These are phyloP conservation scores for Aphodius sticticus DNA, from an alignment of 2,888 invertebrate genomes.

Conservation along the genomic window DNA sequence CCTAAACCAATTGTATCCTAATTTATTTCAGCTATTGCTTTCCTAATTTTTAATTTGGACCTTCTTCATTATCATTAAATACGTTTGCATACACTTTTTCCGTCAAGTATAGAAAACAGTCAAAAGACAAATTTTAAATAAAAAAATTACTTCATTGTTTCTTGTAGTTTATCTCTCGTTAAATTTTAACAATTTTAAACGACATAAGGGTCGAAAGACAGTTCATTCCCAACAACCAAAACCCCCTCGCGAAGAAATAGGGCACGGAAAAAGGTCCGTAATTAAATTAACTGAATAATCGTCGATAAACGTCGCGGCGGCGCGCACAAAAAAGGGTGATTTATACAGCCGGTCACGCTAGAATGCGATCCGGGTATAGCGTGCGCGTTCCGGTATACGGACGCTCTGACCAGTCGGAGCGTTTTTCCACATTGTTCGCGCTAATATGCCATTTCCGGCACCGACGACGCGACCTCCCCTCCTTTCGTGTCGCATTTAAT, in stretches of 20 bases:
- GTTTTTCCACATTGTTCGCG: slow-evolving; percentile 53
- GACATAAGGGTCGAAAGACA: background rate
- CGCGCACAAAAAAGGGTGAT: slow-evolving; percentile 51
- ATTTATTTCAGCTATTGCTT: no score
- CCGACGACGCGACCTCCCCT: slow-evolving; percentile 42
- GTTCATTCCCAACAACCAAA: background rate
- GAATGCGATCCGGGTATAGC: slow-evolving; percentile 46
- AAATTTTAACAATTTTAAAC: no score
- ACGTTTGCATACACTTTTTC: no score
- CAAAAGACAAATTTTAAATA: no score
- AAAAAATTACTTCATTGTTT: no score
- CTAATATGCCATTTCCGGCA: slow-evolving; percentile 53
- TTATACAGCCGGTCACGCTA: slow-evolving; percentile 54
- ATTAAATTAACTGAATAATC: slow-evolving; percentile 39
- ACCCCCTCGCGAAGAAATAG: background rate
- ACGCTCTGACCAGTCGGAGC: slow-evolving; percentile 37
- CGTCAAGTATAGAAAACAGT: no score
- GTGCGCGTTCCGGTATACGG: slow-evolving; percentile 47
- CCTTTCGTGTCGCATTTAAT: slow-evolving; percentile 37
- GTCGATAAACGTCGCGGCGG: slow-evolving; percentile 40
- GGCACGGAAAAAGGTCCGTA: slow-evolving; percentile 8
- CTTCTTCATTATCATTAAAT: no score
- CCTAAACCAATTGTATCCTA: no score
- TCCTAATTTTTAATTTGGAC: no score
- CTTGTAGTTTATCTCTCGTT: no score